phyloP scores from a whole-genome alignment of 1,140 invertebrate genomes.

The Habropoda laboriosa region DNA sequence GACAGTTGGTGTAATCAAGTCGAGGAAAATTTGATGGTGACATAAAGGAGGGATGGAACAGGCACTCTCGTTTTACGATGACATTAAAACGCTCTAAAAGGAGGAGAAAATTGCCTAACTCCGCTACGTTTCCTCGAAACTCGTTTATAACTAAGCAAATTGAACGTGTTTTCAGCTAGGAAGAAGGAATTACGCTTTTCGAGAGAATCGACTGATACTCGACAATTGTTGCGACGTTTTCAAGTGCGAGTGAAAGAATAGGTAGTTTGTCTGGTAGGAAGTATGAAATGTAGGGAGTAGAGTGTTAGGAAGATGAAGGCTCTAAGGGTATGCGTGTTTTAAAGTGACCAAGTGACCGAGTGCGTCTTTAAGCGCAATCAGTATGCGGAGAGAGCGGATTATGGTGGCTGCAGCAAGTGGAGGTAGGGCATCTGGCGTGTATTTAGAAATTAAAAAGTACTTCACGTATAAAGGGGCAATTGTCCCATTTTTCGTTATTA shows the following conservation, averaged over 20 bases:
- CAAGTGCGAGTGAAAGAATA: no score
- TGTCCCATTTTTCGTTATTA: no score
- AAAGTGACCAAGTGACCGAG: background rate
- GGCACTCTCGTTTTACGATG: conserved; percentile 18
- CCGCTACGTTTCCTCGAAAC: background rate
- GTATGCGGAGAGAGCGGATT: background rate
- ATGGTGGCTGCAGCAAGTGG: background rate
- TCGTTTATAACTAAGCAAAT: conserved; percentile 17
- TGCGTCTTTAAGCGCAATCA: background rate
- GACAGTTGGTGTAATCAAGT: background rate
- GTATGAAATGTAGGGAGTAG: background rate
- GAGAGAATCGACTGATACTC: no score
- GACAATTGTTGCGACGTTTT: background rate
- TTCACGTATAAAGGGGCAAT: no score
- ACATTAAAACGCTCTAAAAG: conserved; percentile 13
- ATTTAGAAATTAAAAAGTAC: no score
- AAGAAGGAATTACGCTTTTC: background rate
- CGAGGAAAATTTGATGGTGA: background rate
- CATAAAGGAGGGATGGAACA: background rate
- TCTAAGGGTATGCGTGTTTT: background rate
- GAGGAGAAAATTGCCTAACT: background rate
- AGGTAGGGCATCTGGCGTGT: background rate
- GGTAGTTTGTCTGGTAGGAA: background rate
- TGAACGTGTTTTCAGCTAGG: background rate
- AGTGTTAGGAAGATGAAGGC: background rate